Base-by-base conservation (phyloP, 2,888 invertebrate genomes). In the Drosophila kambysellisi region DNA sequence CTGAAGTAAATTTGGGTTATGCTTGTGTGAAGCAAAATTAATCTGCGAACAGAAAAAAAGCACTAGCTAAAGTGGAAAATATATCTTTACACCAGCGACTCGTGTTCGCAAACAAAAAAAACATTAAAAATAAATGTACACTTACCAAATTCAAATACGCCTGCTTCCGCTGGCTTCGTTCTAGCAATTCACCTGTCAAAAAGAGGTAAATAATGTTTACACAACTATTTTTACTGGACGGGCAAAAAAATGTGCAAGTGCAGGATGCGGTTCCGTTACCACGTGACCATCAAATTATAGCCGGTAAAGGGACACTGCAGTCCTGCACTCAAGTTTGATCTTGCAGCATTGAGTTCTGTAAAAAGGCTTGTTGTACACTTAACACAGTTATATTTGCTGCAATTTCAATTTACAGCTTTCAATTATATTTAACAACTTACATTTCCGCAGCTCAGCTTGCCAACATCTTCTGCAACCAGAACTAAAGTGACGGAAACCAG, bases 41-140 rank as follows among this genome's bases (percentile, higher is more conserved):
- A 29, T 92, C 88, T 92, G 53, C 91, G 92, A 92, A 87, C 88
- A 89, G 60, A 74, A 75, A 87, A 89, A 82, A 91, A 92, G 92
- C 92, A 92, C 92, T 91, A 84, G 90, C 77, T 82, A 91, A 91
- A 92, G 88, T 90, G 57, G 82, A 54, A 3, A 53, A 61, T 67
- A 62, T 67, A 64, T 92, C 92, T 91, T 85, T 83, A 82, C 75
- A 92, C 91, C 86, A 92, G 92, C 91, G 92, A 92, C 92, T 92
- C 92, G 62, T 79, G 84, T 85, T 91, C 92, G 81, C 83, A 48
- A 30, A 4, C 17, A 33, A 12, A 46, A 48, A 46, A 50, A 29
- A 17, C 2, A 46, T 0, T 20, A 2, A 29, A 60, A 39, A 7
- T 9, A 8, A 30, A 11, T 17, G n/a, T 30, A 6, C 25, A 62